Base-by-base conservation (phyloP, 2,888 invertebrate species). In the Platypus cylindrus region DNA sequence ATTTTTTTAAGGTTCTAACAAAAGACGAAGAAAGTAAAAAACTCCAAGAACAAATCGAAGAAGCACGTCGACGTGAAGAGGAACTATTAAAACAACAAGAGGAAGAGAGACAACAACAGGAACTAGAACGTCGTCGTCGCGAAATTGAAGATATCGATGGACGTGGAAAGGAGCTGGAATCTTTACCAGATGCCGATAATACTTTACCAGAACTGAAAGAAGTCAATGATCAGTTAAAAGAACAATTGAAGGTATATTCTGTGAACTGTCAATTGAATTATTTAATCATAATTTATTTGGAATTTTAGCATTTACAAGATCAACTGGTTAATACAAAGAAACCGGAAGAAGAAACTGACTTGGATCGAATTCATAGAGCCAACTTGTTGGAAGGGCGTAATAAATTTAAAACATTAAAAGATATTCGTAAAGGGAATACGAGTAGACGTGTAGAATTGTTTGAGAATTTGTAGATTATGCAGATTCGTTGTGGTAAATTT, bases 341-440 rank as follows among this genome's bases (percentile, higher is more conserved):
- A 11, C 49, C 49, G 34, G 50, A 48, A 17, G 50, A 54, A 40
- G 59, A 60, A 30, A 58, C 56, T 1, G 47, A 52, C 8, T 40
- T 59, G 35, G 60, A 60, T 39, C 56, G 51, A 40, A 58, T 61
- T 30, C 58, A 61, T 34, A 49, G 57, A 42, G 49, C 55, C 15
- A 61, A 61, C 45, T 34, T 61, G 9, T 38, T 44, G 18, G 51
- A 55, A 37, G 59, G 59, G n/a, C 43, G 50, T 3, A 52, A 58
- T 38, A 61, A 61, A 48, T 61, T 58, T 43, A 58, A 59, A 43
- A 61, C 61, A 18, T 45, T 61, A 34, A 47, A 51, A 2, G 58
- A 59, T 43, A 60, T 61, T 42, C 50, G 61, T 28, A 51, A 55
- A 40, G 61, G 61, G 28, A 61, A 61, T 41, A 61, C 61, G 2